Evolutionary conservation across 1,140 invertebrate species (phyloP), one percentile per base, ranked within the genome.

Genomic region (Panagrolaimus sp.): DNA sequence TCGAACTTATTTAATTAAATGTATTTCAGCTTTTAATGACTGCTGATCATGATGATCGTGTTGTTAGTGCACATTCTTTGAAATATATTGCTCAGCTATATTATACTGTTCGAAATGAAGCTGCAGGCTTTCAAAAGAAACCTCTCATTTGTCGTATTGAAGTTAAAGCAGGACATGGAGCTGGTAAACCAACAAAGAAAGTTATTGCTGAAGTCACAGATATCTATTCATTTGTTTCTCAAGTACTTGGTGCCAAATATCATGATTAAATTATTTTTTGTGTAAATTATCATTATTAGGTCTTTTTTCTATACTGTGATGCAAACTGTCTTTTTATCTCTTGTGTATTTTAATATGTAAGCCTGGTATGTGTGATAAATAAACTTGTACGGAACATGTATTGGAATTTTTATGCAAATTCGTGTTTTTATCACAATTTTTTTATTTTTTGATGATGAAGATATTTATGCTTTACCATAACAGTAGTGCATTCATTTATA

Each of bases 11-110:
- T 38, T 38, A 38, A 38, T 7, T 38, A 38, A 2, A 4, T 38
- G 2, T 38, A 38, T 38, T 38, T 38, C 7, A 38, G 31, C 84
- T 98, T 23, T 86, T 98, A 43, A 83, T 93, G 66, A 98, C 95
- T 25, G 96, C 91, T 16, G 94, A 98, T 87, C 96, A 98, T 84
- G 95, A 98, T 86, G 95, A 98, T 86, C 88, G 95, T 71, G 94
- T 97, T 65, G 92, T 95, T 65, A 93, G 93, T 43, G 87, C 93
- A 66, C 95, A 98, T 85, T 94, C 92, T 66, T 87, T 96, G 5
- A 98, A 98, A 86, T 92, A 91, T 80, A 91, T 93, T 66, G 92
- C 96, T 0, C 88, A 91, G 76, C 84, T 98, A 53, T 96, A 98
- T 81, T 85, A 93, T 77, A 86, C 85, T 27, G 83, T 92, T 48